Percentiles rank a stretch among this genome's conserved stretches.
Evolutionary conservation across 2,797 vertebrate genomes (phyloP).

Genomic region (Gobio occitaniae): DNA sequence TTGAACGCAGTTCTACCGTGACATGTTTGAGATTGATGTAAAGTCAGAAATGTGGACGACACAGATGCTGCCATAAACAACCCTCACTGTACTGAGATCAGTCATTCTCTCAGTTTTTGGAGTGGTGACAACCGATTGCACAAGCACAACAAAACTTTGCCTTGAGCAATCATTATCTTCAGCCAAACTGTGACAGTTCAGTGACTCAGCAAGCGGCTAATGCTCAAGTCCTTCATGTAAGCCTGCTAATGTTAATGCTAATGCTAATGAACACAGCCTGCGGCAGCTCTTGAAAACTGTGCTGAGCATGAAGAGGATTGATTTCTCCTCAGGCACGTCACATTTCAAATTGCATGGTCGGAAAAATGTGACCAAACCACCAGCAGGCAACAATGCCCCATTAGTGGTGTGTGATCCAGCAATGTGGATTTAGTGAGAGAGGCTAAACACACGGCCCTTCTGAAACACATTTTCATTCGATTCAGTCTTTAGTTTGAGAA

Average conservation of each 20-base stretch:
- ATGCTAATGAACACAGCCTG: slow-evolving; percentile 70
- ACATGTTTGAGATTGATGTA: not conserved
- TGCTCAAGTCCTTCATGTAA: slow-evolving; percentile 63
- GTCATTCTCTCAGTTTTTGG: slow-evolving; percentile 36
- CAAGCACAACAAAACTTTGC: slow-evolving; percentile 66
- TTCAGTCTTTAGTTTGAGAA: too few relatives aligned
- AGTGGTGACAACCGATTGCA: slow-evolving; percentile 54
- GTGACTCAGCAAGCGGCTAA: slow-evolving; percentile 61
- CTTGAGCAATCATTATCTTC: slow-evolving; percentile 60
- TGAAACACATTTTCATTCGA: not conserved
- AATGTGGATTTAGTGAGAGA: slow-evolving; percentile 37
- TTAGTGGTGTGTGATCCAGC: slow-evolving; percentile 40
- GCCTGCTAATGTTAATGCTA: slow-evolving; percentile 70
- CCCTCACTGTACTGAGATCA: not conserved
- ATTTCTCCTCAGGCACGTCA: slow-evolving; percentile 60
- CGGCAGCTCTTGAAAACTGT: slow-evolving; percentile 61
- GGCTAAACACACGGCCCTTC: not conserved
- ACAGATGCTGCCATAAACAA: not conserved
- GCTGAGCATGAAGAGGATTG: slow-evolving; percentile 61
- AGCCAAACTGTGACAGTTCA: slow-evolving; percentile 60
- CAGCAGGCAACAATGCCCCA: slow-evolving; percentile 44
- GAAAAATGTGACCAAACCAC: slow-evolving; percentile 65
- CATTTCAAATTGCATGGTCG: slow-evolving; percentile 54
- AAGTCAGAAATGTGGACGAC: not conserved
- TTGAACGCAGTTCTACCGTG: not conserved